Conservation (phyloP, 2,113 vertebrate genomes). For the Sebastes fasciatus region DNA sequence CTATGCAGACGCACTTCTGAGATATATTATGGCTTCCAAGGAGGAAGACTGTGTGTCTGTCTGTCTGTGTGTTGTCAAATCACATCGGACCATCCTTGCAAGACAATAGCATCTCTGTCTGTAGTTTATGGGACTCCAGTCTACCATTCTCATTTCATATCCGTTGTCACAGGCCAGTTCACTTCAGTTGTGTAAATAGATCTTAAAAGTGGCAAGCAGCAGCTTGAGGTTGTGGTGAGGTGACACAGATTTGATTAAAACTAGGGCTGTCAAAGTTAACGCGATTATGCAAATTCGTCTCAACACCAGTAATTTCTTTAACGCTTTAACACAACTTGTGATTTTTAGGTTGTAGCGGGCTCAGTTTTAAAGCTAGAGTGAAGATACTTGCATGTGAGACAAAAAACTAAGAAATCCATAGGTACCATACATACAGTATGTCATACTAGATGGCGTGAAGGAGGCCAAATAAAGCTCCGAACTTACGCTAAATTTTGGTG, state of each 20-base stretch:
- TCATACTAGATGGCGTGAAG: too few species aligned
- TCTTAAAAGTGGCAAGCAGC: not conserved
- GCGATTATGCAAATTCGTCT: too few species aligned
- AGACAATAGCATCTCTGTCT: conserved; percentile 58
- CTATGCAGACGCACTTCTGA: not conserved
- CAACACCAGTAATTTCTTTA: too few species aligned
- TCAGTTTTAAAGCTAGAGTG: too few species aligned
- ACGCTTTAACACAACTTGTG: too few species aligned
- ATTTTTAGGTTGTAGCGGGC: too few species aligned
- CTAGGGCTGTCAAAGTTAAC: not conserved
- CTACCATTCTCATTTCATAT: conserved; percentile 39
- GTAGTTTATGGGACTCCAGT: conserved; percentile 19
- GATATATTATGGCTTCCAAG: not conserved
- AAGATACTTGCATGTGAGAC: too few species aligned
- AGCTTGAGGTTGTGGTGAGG: conserved; percentile 7
- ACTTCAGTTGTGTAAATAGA: conserved; percentile 30
- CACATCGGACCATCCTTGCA: conserved; percentile 34
- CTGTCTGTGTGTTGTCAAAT: conserved; percentile 9
- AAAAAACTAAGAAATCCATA: too few species aligned
- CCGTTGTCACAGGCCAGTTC: not conserved
- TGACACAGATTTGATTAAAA: conserved; percentile 6
- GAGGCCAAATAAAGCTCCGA: too few species aligned
- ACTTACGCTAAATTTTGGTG: too few species aligned
- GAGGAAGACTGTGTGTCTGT: conserved; percentile 3
- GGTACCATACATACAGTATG: too few species aligned